phyloP scores from a whole-genome alignment of 2,113 vertebrate genomes.

The Mesembrinibis cayennensis region DNA sequence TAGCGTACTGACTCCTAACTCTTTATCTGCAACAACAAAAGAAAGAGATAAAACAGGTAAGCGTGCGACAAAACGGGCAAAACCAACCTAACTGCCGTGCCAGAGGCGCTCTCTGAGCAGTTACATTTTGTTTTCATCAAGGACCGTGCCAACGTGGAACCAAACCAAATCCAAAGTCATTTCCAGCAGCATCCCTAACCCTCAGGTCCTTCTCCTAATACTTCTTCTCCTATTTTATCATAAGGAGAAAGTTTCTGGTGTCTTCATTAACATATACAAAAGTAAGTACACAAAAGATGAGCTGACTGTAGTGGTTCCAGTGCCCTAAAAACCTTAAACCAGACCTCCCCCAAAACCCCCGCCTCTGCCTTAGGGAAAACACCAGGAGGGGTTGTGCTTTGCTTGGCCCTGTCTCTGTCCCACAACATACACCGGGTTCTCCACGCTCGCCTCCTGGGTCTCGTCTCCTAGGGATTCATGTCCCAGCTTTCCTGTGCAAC shows the following conservation, averaged over 20 bases:
- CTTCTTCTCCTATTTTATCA: not conserved
- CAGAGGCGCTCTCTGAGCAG: fast-evolving
- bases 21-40: conserved; percentile 79
- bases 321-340: not conserved
- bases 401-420: not conserved
- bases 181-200: not conserved
- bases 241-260: not conserved
- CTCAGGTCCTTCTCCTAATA: not conserved
- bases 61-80: fast-evolving
- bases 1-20: conserved; percentile 80
- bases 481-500: not conserved
- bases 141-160: fast-evolving
- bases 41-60: not conserved
- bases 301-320: not conserved
- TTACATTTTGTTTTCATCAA: not conserved
- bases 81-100: not conserved
- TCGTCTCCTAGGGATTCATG: not conserved
- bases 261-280: not conserved
- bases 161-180: not conserved
- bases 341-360: not conserved
- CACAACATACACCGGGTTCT: not conserved
- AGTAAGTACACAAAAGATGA: not conserved
- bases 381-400: not conserved
- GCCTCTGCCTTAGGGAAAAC: not conserved
- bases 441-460: not conserved